Evolutionary conservation across 2,888 invertebrate genomes (phyloP), one percentile per base, ranked within the genome.

Genomic region (Sussaba pulchella): DNA sequence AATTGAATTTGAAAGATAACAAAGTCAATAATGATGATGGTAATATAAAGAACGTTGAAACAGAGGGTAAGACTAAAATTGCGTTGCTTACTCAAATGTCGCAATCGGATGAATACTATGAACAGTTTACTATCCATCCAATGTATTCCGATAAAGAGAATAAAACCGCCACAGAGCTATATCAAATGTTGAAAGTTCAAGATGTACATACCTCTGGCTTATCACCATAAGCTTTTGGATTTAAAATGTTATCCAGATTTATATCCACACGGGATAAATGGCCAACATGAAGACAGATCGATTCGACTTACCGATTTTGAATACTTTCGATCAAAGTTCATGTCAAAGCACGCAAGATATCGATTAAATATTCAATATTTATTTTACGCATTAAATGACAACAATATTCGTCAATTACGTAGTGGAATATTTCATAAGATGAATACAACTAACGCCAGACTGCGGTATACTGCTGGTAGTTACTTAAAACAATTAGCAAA

Each of bases 321-420:
- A 64, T 85, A 78, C 59, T 84, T 86, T 19, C 87, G 87, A 79
- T 47, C 69, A 8, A 67, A 75, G 45, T 39, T 88, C 21, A 81
- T 76, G 78, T 88, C 86, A 4, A 78, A 75, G 24, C 79, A 85
- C 64, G 43, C 85, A 12, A 76, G 78, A 71, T 88, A 85, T 76
- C 50, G 87, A 14, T 6, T 5, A 31, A 31, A 31, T 31, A 31
- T 31, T 31, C 31, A 31, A 31, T 31, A 31, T 31, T 31, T 88
- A 26, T 87, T 87, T 69, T 85, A 78, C 69, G 76, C 86, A 75
- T 80, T 85, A 70, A 81, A 85, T 67, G 79, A 87, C 59, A 73
- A 81, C 6, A 87, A 87, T 71, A 80, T 83, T 31, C 77, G 84
- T 19, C 85, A 84, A 77, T 41, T 85, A 19, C 76, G 47, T 54